Base-by-base conservation (phyloP, 2,797 vertebrate genomes). In the Xenentodon cancila region DNA sequence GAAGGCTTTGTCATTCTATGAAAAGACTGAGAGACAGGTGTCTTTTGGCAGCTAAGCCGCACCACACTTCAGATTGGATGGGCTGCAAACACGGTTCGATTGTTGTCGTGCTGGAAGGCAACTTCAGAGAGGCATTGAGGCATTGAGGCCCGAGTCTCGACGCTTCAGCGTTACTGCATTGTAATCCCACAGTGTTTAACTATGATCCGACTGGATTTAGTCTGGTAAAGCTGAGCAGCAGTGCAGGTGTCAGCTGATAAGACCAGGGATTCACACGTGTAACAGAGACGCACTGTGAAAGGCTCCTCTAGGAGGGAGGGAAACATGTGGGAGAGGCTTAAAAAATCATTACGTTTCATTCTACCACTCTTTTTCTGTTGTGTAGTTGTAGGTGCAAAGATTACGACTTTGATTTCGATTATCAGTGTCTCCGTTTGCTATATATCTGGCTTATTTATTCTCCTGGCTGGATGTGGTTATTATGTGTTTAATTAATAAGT, bases 161-260 rank as follows among this genome's bases (percentile, higher is more conserved):
- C 64, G 71, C 63, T 42, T 64, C 71, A 48, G 79, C 72, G 82
- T 79, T 84, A 84, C 68, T 18, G 42, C 9, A 57, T 17, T 69
- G 63, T 88, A 91, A 91, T 86, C 79, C 77, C 53, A 58, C 53
- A 46, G 78, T 61, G 74, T 85, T 88, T 76, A 81, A 59, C 61
- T 53, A 42, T 73, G 82, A 87, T 88, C 86, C 68, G 2, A 52
- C 65, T 64, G 88, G 86, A 84, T 87, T 82, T 75, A 73, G 71
- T 68, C 45, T 22, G 61, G 66, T 68, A 9, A 61, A 76, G 82
- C 71, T 40, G 57, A 79, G 73, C 79, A 66, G 71, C 12, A 32
- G 68, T 0, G 20, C 88, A 88, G 89, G 88, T 87, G 80, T 59
- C n/a, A 5, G 53, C 73, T 67, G 77, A 76, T 86, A 84, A 89